A percentile compares a stretch with the other conserved stretches of the same genome.
Conservation (phyloP, 2,888 invertebrate genomes). For the Physocephala rufipes region DNA sequence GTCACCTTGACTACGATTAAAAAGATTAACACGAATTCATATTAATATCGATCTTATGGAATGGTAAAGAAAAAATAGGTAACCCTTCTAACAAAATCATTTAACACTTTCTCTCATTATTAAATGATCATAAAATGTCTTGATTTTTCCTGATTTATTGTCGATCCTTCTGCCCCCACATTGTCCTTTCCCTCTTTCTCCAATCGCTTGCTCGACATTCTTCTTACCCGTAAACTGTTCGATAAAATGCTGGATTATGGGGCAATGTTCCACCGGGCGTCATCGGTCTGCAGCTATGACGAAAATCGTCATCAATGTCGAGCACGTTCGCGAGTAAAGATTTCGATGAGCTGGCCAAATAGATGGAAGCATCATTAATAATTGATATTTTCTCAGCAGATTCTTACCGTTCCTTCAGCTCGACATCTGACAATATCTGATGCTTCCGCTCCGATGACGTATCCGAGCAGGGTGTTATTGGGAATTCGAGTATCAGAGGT, state of each 20-base stretch:
- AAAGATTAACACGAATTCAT: neutral
- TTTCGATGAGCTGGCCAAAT: constrained; percentile 80
- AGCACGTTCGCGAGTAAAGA: constrained; percentile 95
- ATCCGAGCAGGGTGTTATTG: constrained; percentile 68
- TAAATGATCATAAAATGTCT: neutral
- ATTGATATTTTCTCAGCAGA: neutral
- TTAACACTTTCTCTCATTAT: neutral
- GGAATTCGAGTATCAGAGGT: constrained; percentile 66
- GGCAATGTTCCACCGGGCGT: constrained; percentile 70
- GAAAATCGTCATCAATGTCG: constrained; percentile 96
- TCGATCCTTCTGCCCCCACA: too few species aligned
- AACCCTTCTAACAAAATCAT: neutral
- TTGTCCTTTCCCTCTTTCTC: neutral
- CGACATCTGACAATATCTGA: constrained; percentile 82
- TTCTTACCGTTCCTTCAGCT: constrained; percentile 78
- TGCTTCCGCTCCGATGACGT: constrained; percentile 74
- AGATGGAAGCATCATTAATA: neutral
- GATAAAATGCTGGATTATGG: constrained; percentile 74
- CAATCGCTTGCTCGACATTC: neutral
- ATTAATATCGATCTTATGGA: neutral
- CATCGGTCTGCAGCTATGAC: constrained; percentile 80
- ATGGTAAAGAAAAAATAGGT: neutral
- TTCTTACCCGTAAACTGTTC: constrained; percentile 77
- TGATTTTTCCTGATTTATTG: neutral
- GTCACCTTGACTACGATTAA: constrained; percentile 61